Conservation (phyloP, 2,888 invertebrate species). For the Nymphalis polychloros region DNA sequence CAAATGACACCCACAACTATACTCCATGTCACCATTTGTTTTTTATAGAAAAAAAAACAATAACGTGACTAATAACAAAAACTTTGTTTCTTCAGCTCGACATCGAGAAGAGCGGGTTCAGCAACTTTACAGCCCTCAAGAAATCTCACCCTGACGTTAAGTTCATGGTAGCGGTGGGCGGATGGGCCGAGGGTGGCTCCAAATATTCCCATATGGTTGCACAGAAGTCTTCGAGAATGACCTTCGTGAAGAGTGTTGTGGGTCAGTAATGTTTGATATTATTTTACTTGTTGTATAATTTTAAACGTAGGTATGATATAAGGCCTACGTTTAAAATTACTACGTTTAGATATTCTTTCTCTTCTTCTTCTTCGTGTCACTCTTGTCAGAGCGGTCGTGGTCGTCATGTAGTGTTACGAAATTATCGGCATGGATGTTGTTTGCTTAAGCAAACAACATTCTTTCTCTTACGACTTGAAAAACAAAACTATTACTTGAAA, state of each 20-base stretch:
- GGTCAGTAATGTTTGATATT: conserved; percentile 67
- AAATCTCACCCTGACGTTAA: conserved; percentile 87
- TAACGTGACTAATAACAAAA: neutral
- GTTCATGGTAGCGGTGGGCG: conserved; percentile 91
- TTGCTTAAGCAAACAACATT: too few species aligned
- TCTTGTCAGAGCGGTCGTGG: too few species aligned
- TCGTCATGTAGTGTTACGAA: too few species aligned
- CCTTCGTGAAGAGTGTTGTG: conserved; percentile 89
- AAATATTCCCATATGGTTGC: conserved; percentile 93
- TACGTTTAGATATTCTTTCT: too few species aligned
- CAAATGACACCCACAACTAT: too few species aligned
- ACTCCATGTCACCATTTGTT: too few species aligned
- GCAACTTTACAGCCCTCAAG: conserved; percentile 88
- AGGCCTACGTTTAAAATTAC: too few species aligned
- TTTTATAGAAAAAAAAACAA: neutral
- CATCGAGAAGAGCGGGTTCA: conserved; percentile 87
- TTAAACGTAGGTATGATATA: neutral
- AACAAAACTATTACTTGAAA: too few species aligned
- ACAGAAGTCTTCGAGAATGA: conserved; percentile 84
- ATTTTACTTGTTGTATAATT: neutral
- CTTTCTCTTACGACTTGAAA: too few species aligned
- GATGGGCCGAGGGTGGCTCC: conserved; percentile 94
- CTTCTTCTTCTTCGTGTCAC: too few species aligned
- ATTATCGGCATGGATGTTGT: too few species aligned
- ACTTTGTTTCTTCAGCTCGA: conserved; percentile 80